A percentile compares a stretch with the other conserved stretches of the same genome.
Evolutionary conservation across 2,888 invertebrate genomes (phyloP).

Genomic region (Lasioglossum figueresi): DNA sequence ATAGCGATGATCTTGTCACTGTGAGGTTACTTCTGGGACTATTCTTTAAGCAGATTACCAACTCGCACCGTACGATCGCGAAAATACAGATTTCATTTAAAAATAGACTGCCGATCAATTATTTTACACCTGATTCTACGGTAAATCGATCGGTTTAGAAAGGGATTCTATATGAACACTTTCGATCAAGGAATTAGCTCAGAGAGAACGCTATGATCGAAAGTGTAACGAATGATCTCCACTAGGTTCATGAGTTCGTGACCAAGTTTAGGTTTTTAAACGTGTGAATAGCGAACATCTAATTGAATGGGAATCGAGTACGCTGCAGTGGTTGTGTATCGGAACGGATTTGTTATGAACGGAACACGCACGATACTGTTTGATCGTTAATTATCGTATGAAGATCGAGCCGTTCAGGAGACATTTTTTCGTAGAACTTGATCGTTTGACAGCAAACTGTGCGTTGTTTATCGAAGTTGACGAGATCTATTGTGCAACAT

Average conservation of each 20-base stretch:
- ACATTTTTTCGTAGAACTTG: neutral
- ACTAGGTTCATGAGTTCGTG: constrained; percentile 33
- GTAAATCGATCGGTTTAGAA: neutral
- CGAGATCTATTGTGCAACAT: constrained; percentile 50
- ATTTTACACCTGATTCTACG: neutral
- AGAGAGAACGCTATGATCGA: neutral
- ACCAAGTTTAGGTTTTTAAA: constrained; percentile 49
- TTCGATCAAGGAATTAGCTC: neutral
- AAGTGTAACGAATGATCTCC: constrained; percentile 14
- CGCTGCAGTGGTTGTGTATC: constrained; percentile 23
- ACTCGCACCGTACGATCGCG: neutral
- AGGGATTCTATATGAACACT: neutral
- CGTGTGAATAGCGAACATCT: constrained; percentile 39
- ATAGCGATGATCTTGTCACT: constrained; percentile 5
- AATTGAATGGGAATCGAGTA: constrained; percentile 39
- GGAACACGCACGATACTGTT: constrained; percentile 22
- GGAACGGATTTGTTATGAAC: constrained; percentile 32
- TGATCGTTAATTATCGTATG: constrained; percentile 8
- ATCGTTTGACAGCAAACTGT: constrained; percentile 23
- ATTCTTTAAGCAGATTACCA: constrained; percentile 10
- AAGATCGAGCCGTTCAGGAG: neutral
- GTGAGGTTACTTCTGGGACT: constrained; percentile 14
- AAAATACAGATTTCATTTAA: neutral
- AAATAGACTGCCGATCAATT: neutral
- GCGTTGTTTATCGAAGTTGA: constrained; percentile 44